These are phyloP conservation scores for Alosa alosa DNA, from an alignment of 2,113 vertebrate genomes.

Conservation along the genomic window DNA sequence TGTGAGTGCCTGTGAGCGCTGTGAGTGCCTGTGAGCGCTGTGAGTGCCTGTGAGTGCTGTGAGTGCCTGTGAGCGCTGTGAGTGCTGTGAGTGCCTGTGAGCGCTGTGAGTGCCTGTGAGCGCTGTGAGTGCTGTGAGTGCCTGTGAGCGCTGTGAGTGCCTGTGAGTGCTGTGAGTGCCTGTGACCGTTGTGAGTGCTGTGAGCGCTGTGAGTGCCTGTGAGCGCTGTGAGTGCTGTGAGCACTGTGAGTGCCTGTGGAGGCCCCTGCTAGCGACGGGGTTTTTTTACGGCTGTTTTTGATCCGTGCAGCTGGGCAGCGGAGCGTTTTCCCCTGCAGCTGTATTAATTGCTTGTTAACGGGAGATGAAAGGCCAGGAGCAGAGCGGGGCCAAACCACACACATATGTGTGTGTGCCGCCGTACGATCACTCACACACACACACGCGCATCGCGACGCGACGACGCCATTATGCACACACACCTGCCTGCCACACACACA, in stretches of 20 bases:
- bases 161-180: too few species aligned
- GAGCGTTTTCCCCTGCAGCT: not conserved
- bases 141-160: too few species aligned
- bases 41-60: too few species aligned
- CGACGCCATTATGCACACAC: too few species aligned
- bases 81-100: too few species aligned
- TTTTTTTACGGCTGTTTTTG: conserved; percentile 5
- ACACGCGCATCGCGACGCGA: too few species aligned
- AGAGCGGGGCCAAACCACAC: conserved; percentile 5
- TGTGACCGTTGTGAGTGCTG: not conserved
- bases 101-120: too few species aligned
- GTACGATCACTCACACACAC: not conserved
- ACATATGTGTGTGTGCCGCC: not conserved
- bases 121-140: too few species aligned
- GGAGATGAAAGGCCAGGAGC: conserved; percentile 8
- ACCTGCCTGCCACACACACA: too few species aligned
- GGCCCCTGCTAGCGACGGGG: not conserved
- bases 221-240: not conserved
- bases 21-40: too few species aligned
- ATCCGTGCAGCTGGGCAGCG: not conserved
- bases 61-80: too few species aligned
- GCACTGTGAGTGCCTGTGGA: not conserved
- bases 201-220: not conserved
- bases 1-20: too few species aligned
- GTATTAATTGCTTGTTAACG: conserved; percentile 16